phyloP scores from a whole-genome alignment of 2,888 invertebrate genomes.

The Drosophila birchii region DNA sequence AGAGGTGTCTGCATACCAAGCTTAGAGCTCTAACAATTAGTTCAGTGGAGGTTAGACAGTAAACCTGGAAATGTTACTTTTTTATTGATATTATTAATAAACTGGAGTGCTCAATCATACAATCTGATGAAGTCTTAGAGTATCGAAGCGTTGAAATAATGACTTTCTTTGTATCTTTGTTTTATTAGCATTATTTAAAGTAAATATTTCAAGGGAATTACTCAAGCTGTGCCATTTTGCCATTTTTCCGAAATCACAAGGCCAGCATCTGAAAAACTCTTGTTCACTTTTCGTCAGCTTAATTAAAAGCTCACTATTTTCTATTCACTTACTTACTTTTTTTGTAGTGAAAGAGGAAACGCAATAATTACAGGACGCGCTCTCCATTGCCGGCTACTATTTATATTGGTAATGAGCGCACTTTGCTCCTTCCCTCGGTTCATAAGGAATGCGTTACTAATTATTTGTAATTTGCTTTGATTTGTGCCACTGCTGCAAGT shows the following conservation, averaged over 20 bases:
- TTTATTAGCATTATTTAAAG: background rate
- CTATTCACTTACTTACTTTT: background rate
- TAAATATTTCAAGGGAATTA: background rate
- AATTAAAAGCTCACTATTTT: conserved; percentile 58
- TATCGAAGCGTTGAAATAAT: background rate
- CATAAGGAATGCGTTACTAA: conserved; percentile 59
- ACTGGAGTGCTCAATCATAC: background rate
- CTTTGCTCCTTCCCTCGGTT: conserved; percentile 12
- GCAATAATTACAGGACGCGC: conserved; percentile 57
- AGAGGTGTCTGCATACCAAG: background rate
- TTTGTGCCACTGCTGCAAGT: conserved; percentile 46
- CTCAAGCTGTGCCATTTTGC: background rate
- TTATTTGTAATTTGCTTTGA: conserved; percentile 76
- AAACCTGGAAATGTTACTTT: background rate
- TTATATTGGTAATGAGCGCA: conserved; percentile 63
- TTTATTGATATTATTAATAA: background rate
- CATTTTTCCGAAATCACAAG: conserved; percentile 16
- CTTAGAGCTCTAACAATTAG: conserved; percentile 9
- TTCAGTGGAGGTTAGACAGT: conserved; percentile 2
- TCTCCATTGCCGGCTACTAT: conserved; percentile 30
- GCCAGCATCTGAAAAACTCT: conserved; percentile 29
- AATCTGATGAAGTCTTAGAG: background rate
- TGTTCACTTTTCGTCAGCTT: conserved; percentile 49
- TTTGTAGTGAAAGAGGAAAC: conserved; percentile 34
- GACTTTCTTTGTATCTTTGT: too few species aligned